Evolutionary conservation across 2,888 invertebrate genomes (phyloP), one percentile per base, ranked within the genome.

Genomic region (Kuschelorhynchus macadamiae): DNA sequence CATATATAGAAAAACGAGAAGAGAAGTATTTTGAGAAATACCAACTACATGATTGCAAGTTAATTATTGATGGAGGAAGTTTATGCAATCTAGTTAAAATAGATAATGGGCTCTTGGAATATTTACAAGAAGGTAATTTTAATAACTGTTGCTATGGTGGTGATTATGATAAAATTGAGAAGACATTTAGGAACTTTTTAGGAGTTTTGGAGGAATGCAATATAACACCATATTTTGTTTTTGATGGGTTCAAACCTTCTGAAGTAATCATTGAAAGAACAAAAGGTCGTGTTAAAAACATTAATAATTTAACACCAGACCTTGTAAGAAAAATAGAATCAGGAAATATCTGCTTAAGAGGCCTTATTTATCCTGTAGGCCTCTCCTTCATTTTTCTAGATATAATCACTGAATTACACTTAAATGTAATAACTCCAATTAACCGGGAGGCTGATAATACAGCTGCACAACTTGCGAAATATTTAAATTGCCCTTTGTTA

Each of bases 371-470:
- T 76, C 96, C 96, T 0, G 81, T 93, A 17, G 85, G 94, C 61
- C 82, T 93, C 46, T 87, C 90, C 55, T 91, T 92, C 76, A 89
- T 92, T 0, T 95, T 97, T 76, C 86, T 88, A 60, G 89, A 91
- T 79, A 88, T 92, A 0, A 82, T 93, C 1, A 77, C 78, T 2
- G 89, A 91, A 73, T 86, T 92, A 78, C 86, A 87, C 7, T 85
- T 96, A 7, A 86, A 87, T 5, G 25, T 25, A 5, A 25, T 25
- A 3, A 87, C 89, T 67, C 90, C 90, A 46, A 88, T 92, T 50
- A 92, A 94, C 77, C 89, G 92, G 73, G 94, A 92, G 81, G 97
- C 98, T 82, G 96, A 96, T 0, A 97, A 98, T 81, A 92, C 94
- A 78, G 90, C 96, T 57, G 96, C 96, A 0, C 90, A 91, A 0